phyloP scores from a whole-genome alignment of 2,888 invertebrate species.

The Melinopterus prodromus region DNA sequence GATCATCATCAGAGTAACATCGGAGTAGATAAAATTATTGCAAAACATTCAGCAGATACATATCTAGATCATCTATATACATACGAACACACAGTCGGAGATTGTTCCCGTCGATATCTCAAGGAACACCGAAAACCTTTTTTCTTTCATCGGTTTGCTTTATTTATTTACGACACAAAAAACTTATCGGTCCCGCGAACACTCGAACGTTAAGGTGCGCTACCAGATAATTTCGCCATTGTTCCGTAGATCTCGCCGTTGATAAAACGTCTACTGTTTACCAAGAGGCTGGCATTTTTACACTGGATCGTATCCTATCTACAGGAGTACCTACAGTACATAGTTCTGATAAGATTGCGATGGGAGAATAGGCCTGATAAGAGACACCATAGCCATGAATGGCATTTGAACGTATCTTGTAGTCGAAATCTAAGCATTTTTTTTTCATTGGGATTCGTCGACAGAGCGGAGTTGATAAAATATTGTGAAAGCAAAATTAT shows the following conservation, averaged over 20 bases:
- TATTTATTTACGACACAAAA: neutral
- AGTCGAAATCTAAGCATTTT: neutral
- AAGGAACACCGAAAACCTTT: neutral
- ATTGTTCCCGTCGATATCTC: neutral
- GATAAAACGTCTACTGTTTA: neutral
- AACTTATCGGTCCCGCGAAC: neutral
- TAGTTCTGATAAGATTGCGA: neutral
- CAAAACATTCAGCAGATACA: neutral
- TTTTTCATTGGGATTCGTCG: neutral
- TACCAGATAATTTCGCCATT: slow-evolving; percentile 4
- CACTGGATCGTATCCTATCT: neutral
- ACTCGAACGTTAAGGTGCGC: neutral
- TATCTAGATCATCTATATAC: neutral
- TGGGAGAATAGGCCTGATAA: neutral
- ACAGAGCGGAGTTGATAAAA: neutral
- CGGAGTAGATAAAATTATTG: slow-evolving; percentile 7
- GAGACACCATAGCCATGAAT: neutral
- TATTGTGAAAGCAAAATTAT: neutral
- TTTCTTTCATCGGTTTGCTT: neutral
- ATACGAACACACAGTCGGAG: neutral
- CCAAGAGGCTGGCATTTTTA: neutral
- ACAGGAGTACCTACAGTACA: neutral
- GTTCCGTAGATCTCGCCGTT: neutral
- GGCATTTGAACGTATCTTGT: slow-evolving; percentile 4
- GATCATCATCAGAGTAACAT: neutral